A percentile compares a stretch with the other conserved stretches of the same genome.
Evolutionary conservation across 1,140 invertebrate genomes (phyloP).

Genomic region (Orussus abietinus): DNA sequence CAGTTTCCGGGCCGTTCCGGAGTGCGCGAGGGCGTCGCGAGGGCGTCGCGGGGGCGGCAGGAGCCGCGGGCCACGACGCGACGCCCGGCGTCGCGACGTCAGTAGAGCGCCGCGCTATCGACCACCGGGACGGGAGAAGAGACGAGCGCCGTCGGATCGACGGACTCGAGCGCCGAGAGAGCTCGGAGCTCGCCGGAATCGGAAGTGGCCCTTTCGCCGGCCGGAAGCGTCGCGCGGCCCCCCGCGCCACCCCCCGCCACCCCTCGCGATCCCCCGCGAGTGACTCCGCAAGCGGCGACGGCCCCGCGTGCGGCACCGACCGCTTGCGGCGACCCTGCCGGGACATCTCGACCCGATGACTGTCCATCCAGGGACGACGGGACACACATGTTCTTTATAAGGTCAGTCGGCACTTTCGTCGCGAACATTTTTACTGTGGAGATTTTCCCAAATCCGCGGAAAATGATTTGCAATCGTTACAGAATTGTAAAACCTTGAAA

Average conservation of each 20-base stretch:
- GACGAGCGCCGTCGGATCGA: slow-evolving; percentile 9
- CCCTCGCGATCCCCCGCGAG: neutral
- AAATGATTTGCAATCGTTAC: too few species aligned
- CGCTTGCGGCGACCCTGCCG: slow-evolving; percentile 26
- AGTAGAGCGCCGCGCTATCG: slow-evolving; percentile 51
- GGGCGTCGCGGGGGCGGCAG: slow-evolving; percentile 14
- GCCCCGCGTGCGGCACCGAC: neutral
- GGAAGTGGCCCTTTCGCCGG: too few species aligned
- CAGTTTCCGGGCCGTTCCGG: slow-evolving; percentile 48
- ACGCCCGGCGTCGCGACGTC: slow-evolving; percentile 49
- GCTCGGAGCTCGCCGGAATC: slow-evolving; percentile 12
- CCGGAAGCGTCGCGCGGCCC: too few species aligned
- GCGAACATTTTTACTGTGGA: too few species aligned
- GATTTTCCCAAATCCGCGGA: too few species aligned
- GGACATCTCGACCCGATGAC: slow-evolving; percentile 43
- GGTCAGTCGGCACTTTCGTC: slow-evolving; percentile 29
- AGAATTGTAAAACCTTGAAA: too few species aligned
- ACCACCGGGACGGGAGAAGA: slow-evolving; percentile 37
- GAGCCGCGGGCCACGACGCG: slow-evolving; percentile 39
- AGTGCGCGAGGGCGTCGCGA: slow-evolving; percentile 32
- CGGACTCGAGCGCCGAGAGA: slow-evolving; percentile 11
- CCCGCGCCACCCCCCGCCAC: too few species aligned
- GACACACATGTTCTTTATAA: slow-evolving; percentile 52
- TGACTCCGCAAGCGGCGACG: neutral
- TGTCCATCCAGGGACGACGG: slow-evolving; percentile 49